phyloP scores from a whole-genome alignment of 2,797 vertebrate species.

The Buceros bicornis region DNA sequence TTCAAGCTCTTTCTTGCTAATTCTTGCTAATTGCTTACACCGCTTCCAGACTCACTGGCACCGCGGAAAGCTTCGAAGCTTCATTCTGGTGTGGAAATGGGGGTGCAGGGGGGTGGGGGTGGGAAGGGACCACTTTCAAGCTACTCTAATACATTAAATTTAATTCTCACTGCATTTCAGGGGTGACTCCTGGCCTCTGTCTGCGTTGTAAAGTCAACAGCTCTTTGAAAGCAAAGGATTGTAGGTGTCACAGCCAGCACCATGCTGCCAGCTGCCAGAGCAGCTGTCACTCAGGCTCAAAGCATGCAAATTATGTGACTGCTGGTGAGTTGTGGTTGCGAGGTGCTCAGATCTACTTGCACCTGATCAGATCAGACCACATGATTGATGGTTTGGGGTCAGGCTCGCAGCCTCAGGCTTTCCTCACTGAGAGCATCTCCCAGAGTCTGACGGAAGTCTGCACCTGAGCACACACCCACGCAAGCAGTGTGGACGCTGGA shows the following conservation, averaged over 20 bases:
- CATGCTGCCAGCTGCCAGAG: not conserved
- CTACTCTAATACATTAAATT: not conserved
- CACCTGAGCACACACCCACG: not conserved
- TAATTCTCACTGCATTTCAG: not conserved
- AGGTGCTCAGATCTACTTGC: not conserved
- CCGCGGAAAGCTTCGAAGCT: constrained; percentile 39
- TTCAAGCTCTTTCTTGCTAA: constrained; percentile 46
- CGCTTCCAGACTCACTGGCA: constrained; percentile 66
- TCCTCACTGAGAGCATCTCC: not conserved
- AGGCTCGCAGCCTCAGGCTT: not conserved
- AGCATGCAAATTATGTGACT: constrained; percentile 4
- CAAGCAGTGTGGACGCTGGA: not conserved
- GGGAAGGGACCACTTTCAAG: not conserved
- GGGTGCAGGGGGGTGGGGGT: no score
- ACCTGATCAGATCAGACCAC: constrained; percentile 4
- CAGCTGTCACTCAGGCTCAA: not conserved
- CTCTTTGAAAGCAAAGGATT: not conserved
- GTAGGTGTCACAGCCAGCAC: not conserved
- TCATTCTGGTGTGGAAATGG: constrained; percentile 25
- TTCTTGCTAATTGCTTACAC: constrained; percentile 38
- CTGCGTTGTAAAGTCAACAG: not conserved
- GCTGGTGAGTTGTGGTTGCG: not conserved
- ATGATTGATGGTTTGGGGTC: not conserved
- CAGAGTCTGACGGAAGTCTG: not conserved
- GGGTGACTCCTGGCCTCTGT: not conserved